These are phyloP conservation scores for Pseudococcus longispinus DNA, from an alignment of 2,888 invertebrate genomes.

Conservation along the genomic window DNA sequence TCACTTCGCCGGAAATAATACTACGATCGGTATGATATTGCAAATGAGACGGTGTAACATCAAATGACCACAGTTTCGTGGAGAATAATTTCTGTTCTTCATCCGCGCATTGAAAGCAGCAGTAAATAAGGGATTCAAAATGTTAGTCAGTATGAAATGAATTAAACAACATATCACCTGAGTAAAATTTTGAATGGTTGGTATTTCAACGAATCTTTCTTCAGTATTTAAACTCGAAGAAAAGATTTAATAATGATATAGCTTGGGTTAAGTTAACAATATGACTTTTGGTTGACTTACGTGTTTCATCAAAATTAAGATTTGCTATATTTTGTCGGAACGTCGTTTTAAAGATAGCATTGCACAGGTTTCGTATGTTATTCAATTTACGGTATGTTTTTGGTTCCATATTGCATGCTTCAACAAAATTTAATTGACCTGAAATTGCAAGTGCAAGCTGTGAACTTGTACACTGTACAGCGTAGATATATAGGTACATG, in stretches of 20 bases:
- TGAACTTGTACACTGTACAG: not conserved
- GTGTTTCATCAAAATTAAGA: not conserved
- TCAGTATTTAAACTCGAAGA: not conserved
- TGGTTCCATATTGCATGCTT: not conserved
- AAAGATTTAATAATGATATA: not conserved
- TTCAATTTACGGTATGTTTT: not conserved
- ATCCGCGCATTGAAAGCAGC: not conserved
- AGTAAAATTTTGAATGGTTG: no score
- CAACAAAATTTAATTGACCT: not conserved
- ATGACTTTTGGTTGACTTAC: not conserved
- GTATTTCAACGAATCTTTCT: no score
- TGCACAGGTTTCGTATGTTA: not conserved
- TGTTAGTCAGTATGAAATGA: no score
- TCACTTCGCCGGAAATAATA: not conserved
- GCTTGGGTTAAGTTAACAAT: not conserved
- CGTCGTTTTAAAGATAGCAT: not conserved
- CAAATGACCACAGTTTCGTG: constrained; percentile 38
- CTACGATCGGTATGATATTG: not conserved
- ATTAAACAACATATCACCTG: no score
- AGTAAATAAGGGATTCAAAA: no score
- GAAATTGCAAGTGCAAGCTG: not conserved
- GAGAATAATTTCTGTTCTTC: constrained; percentile 16
- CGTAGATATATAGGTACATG: not conserved
- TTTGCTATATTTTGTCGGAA: not conserved
- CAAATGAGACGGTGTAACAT: not conserved